phyloP scores from a whole-genome alignment of 2,113 vertebrate genomes.

The Astur gentilis region DNA sequence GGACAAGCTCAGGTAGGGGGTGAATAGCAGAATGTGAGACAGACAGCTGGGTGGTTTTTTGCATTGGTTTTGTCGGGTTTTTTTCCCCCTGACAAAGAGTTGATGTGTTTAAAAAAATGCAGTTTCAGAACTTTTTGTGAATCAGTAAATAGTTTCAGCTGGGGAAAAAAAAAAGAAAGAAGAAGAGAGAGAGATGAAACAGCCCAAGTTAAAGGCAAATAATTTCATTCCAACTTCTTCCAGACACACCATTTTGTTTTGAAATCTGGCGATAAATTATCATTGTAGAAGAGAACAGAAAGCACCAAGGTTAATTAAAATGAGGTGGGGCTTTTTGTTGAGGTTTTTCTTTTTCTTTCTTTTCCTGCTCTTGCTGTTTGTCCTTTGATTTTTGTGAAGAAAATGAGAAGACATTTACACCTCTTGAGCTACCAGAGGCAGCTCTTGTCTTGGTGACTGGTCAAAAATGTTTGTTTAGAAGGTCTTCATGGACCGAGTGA shows the following conservation, averaged over 20 bases:
- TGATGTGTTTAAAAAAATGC: background rate
- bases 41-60: background rate
- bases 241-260: background rate
- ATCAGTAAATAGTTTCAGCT: background rate
- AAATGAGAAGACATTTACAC: background rate
- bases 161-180: background rate
- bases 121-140: background rate
- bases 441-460: background rate
- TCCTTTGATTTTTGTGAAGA: background rate
- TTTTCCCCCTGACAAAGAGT: background rate
- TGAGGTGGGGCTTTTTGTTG: background rate
- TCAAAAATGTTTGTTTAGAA: background rate
- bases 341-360: background rate
- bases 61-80: background rate
- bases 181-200: background rate
- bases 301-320: background rate
- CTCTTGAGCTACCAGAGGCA: background rate
- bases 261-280: background rate
- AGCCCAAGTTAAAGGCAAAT: background rate
- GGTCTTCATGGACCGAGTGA: background rate
- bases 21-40: background rate
- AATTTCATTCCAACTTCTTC: background rate
- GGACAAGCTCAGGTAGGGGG: background rate
- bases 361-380: background rate
- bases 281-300: background rate